Percentiles rank a stretch among this genome's conserved stretches.
Evolutionary conservation across 2,797 vertebrate genomes (phyloP).

Genomic region (Labeo calbasu): DNA sequence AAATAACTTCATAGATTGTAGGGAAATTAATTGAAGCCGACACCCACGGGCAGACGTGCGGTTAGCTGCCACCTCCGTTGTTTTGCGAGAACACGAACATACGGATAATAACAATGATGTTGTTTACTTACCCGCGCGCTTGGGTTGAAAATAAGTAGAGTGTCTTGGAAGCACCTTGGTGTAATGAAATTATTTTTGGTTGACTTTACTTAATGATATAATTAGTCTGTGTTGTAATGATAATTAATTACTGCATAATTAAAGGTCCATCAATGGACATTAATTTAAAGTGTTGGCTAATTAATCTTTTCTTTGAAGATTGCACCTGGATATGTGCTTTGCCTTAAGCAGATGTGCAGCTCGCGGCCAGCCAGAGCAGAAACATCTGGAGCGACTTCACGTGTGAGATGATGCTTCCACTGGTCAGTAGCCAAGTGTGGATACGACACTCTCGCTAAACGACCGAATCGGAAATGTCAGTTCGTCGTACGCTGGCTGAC

Average conservation of each 20-base stretch:
- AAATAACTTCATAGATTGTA: slow-evolving; percentile 42
- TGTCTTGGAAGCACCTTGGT: slow-evolving; percentile 72
- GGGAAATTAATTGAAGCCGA: slow-evolving; percentile 52
- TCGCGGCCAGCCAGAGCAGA: slow-evolving; percentile 27
- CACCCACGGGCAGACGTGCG: slow-evolving; percentile 46
- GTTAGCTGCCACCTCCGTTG: slow-evolving; percentile 58
- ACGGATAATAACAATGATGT: slow-evolving; percentile 54
- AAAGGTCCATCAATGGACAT: slow-evolving; percentile 81
- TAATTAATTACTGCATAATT: slow-evolving; percentile 80
- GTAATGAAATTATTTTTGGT: slow-evolving; percentile 81
- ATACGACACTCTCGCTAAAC: slow-evolving; percentile 65
- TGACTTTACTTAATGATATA: slow-evolving; percentile 69
- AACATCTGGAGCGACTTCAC: slow-evolving; percentile 57
- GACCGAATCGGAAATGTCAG: slow-evolving; percentile 69
- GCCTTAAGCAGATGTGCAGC: slow-evolving; percentile 60
- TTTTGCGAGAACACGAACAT: slow-evolving; percentile 43
- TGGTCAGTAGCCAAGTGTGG: slow-evolving; percentile 59
- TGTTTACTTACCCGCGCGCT: slow-evolving; percentile 66
- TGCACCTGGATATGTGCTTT: slow-evolving; percentile 56
- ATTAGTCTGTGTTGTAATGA: slow-evolving; percentile 77
- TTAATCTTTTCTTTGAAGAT: slow-evolving; percentile 73
- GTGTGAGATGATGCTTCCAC: slow-evolving; percentile 47
- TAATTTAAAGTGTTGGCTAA: slow-evolving; percentile 81
- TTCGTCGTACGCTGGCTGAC: slow-evolving; percentile 63
- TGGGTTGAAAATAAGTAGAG: slow-evolving; percentile 70